These are phyloP conservation scores for Meloidogyne hapla DNA, from an alignment of 1,140 invertebrate genomes.

Conservation along the genomic window DNA sequence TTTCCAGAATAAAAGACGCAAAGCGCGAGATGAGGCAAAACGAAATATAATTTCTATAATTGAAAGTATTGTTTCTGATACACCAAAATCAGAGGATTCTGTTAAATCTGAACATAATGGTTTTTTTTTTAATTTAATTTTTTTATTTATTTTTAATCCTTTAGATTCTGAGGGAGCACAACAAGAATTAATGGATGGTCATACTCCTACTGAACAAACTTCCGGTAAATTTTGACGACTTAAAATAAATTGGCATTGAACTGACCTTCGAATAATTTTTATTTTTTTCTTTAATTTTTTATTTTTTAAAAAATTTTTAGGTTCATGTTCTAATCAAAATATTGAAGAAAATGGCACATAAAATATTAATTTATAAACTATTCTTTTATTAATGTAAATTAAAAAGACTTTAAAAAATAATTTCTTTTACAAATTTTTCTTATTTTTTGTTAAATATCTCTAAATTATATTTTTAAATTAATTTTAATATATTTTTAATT, in stretches of 20 bases:
- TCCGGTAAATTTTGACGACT: too few species aligned
- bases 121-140: background rate
- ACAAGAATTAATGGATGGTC: background rate
- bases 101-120: background rate
- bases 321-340: background rate
- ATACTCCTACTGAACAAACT: background rate
- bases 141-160: background rate
- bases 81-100: constrained; percentile 2
- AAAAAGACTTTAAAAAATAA: too few species aligned
- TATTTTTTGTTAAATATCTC: too few species aligned
- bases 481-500: too few species aligned
- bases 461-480: too few species aligned
- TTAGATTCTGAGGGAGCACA: background rate
- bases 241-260: too few species aligned
- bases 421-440: too few species aligned
- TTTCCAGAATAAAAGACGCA: constrained; percentile 3
- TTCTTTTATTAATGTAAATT: too few species aligned
- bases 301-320: background rate
- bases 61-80: constrained; percentile 33
- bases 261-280: too few species aligned
- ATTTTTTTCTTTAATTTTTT: too few species aligned
- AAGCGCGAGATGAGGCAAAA: constrained; percentile 20
- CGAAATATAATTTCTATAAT: constrained; percentile 33
- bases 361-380: background rate
- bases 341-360: background rate